These are phyloP conservation scores for Drosophila demipolita DNA, from an alignment of 2,888 invertebrate genomes.

Conservation along the genomic window DNA sequence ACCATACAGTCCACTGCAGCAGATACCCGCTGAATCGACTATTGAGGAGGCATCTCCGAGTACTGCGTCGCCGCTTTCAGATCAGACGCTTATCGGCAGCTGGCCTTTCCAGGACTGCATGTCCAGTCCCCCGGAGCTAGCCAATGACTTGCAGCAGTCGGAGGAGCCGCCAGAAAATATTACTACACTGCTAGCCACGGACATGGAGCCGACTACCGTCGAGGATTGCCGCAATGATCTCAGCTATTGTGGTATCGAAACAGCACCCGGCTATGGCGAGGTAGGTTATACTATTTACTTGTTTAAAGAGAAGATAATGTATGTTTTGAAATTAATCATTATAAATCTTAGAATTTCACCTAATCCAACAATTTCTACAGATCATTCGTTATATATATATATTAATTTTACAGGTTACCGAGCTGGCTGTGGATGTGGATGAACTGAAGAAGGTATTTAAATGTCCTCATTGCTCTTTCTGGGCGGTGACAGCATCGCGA, in stretches of 20 bases:
- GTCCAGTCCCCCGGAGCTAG: constrained; percentile 50
- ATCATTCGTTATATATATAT: neutral
- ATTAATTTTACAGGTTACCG: constrained; percentile 82
- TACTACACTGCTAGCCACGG: constrained; percentile 39
- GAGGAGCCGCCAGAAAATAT: constrained; percentile 29
- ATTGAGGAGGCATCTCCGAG: neutral
- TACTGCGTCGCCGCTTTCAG: neutral
- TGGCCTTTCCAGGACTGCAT: constrained; percentile 52
- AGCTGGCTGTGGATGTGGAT: constrained; percentile 87
- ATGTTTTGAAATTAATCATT: neutral
- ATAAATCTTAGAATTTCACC: neutral
- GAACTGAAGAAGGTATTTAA: constrained; percentile 93
- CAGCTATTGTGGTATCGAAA: constrained; percentile 85
- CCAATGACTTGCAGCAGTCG: constrained; percentile 55
- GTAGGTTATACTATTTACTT: constrained; percentile 57
- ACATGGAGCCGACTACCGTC: constrained; percentile 44
- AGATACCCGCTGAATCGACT: neutral
- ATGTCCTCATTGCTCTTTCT: constrained; percentile 96
- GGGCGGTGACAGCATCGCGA: constrained; percentile 96
- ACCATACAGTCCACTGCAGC: constrained; percentile 86
- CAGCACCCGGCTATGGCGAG: constrained; percentile 86
- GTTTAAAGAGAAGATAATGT: neutral
- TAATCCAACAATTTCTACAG: neutral
- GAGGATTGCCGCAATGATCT: constrained; percentile 78
- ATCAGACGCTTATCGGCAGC: constrained; percentile 42